Evolutionary conservation across 2,888 invertebrate genomes (phyloP).

Genomic region (Masnerella sp.): DNA sequence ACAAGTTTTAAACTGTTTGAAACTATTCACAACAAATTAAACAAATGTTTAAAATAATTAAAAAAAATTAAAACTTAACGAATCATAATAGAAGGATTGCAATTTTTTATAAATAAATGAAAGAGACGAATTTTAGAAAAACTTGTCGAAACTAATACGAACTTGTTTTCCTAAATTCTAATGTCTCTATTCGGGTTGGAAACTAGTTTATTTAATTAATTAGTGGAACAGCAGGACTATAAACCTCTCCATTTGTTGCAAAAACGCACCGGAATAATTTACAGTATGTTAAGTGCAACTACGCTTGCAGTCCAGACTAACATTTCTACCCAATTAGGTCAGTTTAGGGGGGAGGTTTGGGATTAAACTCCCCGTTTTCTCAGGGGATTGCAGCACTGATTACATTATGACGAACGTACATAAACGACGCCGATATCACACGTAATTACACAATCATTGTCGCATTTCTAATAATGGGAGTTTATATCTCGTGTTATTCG

Average conservation of each 20-base stretch:
- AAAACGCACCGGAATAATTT: slow-evolving; percentile 15
- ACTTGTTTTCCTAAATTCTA: no score
- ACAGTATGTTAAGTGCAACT: not conserved
- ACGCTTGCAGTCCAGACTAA: not conserved
- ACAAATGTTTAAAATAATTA: no score
- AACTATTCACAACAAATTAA: no score
- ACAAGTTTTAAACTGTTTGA: no score
- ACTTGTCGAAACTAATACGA: no score
- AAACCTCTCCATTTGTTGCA: not conserved
- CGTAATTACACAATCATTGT: slow-evolving; percentile 57
- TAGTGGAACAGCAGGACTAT: not conserved
- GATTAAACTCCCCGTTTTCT: slow-evolving; percentile 35
- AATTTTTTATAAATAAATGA: no score
- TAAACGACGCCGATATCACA: slow-evolving; percentile 54
- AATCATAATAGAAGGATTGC: no score
- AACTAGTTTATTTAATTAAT: not conserved
- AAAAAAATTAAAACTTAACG: no score
- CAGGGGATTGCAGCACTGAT: slow-evolving; percentile 53
- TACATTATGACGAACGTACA: slow-evolving; percentile 55
- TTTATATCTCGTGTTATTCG: slow-evolving; percentile 16
- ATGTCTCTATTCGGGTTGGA: no score
- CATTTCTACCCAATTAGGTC: slow-evolving; percentile 43
- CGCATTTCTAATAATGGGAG: slow-evolving; percentile 37
- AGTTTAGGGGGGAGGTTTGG: not conserved
- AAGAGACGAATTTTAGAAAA: no score